phyloP scores from a whole-genome alignment of 2,888 invertebrate species.

The Cataglyphis cursor region DNA sequence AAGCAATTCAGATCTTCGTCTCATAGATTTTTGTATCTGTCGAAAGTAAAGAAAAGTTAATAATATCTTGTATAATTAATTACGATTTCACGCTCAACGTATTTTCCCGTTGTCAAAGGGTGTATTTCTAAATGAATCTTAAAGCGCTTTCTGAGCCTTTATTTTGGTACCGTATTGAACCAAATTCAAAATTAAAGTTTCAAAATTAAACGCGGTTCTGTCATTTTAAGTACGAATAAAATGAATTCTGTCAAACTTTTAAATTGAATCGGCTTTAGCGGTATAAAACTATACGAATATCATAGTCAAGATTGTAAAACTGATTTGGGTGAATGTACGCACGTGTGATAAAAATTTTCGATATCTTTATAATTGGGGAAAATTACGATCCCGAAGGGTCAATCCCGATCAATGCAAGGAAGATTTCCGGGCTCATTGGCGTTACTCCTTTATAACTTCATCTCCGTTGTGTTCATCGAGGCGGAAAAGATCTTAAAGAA shows the following conservation, averaged over 20 bases:
- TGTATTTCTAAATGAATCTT: conserved; percentile 24
- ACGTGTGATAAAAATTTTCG: conserved; percentile 22
- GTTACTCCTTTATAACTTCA: conserved; percentile 39
- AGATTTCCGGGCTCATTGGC: conserved; percentile 35
- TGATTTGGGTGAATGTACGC: background rate
- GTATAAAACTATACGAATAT: background rate
- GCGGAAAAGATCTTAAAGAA: conserved; percentile 41
- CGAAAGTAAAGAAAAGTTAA: conserved; percentile 23
- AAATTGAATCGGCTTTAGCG: conserved; percentile 2
- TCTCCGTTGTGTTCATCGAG: conserved; percentile 51
- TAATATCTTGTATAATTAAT: conserved; percentile 23
- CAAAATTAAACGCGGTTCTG: conserved; percentile 5
- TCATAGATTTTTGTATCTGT: background rate
- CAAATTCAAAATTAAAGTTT: conserved; percentile 15
- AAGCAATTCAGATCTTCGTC: conserved; percentile 5
- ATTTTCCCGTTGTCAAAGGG: background rate
- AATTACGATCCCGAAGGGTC: conserved; percentile 29
- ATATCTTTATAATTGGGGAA: conserved; percentile 48
- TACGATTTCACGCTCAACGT: conserved; percentile 12
- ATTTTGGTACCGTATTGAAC: background rate
- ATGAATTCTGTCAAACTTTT: conserved; percentile 1
- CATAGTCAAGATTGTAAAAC: conserved; percentile 7
- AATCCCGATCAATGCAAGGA: conserved; percentile 42
- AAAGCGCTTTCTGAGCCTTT: background rate
- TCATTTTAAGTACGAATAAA: conserved; percentile 16